phyloP scores from a whole-genome alignment of 1,140 invertebrate species.

The Zaprionus camerounensis region DNA sequence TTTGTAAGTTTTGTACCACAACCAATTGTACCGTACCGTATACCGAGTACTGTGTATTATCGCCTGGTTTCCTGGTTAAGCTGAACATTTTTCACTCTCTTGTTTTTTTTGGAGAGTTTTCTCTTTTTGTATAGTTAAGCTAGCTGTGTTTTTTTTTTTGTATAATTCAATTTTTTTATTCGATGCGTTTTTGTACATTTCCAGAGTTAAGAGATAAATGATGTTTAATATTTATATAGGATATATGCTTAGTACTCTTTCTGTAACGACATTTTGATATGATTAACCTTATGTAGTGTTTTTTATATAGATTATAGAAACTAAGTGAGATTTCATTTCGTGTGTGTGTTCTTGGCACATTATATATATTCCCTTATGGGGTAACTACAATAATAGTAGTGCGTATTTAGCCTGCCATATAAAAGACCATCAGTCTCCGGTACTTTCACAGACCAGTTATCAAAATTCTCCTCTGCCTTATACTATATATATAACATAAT shows the following conservation, averaged over 20 bases:
- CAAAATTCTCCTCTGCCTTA: slow-evolving; percentile 14
- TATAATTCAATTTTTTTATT: neutral
- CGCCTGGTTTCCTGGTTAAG: neutral
- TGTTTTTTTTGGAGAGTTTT: neutral
- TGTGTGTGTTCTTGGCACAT: neutral
- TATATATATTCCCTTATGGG: neutral
- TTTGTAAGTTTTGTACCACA: slow-evolving; percentile 4
- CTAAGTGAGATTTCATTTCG: neutral
- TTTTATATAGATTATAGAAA: neutral
- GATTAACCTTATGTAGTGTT: neutral
- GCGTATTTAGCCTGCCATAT: neutral
- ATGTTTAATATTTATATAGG: neutral
- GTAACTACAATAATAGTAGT: neutral
- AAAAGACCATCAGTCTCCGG: neutral
- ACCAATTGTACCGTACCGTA: neutral
- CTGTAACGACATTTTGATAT: neutral
- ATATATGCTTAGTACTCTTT: neutral
- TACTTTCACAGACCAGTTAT: slow-evolving; percentile 4
- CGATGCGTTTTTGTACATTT: neutral
- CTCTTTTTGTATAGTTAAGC: neutral
- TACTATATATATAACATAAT: slow-evolving; percentile 4
- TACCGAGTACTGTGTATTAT: neutral
- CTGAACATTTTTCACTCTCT: neutral
- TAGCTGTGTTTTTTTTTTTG: neutral
- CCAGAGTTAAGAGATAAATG: neutral